phyloP scores from a whole-genome alignment of 2,888 invertebrate species.

The Synergus umbraculus region DNA sequence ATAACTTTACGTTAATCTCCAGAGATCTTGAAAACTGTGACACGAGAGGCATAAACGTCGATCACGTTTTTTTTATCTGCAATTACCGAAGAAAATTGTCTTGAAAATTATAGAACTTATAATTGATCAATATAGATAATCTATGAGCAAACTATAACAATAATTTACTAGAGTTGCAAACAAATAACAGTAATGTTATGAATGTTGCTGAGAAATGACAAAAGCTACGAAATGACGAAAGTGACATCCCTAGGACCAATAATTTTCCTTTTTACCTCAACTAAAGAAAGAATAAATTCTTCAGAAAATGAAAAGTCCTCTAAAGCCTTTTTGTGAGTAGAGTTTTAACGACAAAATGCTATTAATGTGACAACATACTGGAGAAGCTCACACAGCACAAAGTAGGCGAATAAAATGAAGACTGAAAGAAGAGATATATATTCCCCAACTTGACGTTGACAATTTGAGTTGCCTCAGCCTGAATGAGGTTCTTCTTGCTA shows the following conservation, averaged over 20 bases:
- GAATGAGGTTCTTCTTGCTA: slow-evolving; percentile 10
- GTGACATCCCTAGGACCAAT: too few species aligned
- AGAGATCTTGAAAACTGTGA: neutral
- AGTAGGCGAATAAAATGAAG: neutral
- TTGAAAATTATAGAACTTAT: neutral
- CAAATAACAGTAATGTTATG: neutral
- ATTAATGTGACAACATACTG: too few species aligned
- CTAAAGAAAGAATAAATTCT: too few species aligned
- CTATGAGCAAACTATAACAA: neutral
- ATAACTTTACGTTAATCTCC: neutral
- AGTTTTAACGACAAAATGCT: too few species aligned
- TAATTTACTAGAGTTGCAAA: neutral
- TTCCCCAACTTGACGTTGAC: neutral
- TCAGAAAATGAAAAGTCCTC: too few species aligned
- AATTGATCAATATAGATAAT: neutral
- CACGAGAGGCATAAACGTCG: slow-evolving; percentile 4
- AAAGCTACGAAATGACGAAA: too few species aligned
- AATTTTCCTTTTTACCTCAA: too few species aligned
- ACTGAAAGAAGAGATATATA: neutral
- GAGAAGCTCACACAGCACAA: neutral
- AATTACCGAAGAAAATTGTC: neutral
- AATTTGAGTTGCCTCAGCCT: neutral
- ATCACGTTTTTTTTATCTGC: neutral
- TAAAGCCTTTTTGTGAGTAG: too few species aligned
- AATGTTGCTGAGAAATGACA: too few species aligned